These are phyloP conservation scores for Excalfactoria chinensis DNA, from an alignment of 2,113 vertebrate species.

Conservation along the genomic window DNA sequence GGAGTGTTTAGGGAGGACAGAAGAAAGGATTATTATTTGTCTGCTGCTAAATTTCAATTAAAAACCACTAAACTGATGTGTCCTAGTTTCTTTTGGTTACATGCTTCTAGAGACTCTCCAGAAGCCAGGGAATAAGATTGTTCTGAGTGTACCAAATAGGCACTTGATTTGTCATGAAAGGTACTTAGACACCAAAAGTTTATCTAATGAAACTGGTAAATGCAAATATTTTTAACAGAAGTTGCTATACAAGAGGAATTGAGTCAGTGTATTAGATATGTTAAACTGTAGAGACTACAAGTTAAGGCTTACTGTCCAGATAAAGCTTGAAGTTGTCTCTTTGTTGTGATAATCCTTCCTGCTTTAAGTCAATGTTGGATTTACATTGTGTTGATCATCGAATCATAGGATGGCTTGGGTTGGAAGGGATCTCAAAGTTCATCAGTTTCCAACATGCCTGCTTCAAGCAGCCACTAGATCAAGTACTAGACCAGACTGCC, in stretches of 20 bases:
- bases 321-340: not conserved
- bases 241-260: not conserved
- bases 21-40: not conserved
- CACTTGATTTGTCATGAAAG: not conserved
- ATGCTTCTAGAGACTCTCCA: not conserved
- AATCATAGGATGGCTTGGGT: too few relatives aligned
- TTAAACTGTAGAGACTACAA: not conserved
- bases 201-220: not conserved
- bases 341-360: not conserved
- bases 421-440: too few relatives aligned
- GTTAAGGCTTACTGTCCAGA: fast-evolving
- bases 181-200: not conserved
- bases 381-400: not conserved
- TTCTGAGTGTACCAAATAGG: not conserved
- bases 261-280: fast-evolving
- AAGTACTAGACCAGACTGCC: too few relatives aligned
- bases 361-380: not conserved
- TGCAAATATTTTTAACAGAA: not conserved
- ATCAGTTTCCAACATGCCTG: too few relatives aligned
- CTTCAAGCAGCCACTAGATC: too few relatives aligned
- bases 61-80: not conserved
- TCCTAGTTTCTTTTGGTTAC: slow-evolving; percentile 3
- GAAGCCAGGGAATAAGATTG: not conserved
- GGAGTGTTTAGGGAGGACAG: not conserved
- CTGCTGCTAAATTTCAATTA: not conserved